phyloP scores from a whole-genome alignment of 2,797 vertebrate genomes.

The Odontamblyopus rebecca region DNA sequence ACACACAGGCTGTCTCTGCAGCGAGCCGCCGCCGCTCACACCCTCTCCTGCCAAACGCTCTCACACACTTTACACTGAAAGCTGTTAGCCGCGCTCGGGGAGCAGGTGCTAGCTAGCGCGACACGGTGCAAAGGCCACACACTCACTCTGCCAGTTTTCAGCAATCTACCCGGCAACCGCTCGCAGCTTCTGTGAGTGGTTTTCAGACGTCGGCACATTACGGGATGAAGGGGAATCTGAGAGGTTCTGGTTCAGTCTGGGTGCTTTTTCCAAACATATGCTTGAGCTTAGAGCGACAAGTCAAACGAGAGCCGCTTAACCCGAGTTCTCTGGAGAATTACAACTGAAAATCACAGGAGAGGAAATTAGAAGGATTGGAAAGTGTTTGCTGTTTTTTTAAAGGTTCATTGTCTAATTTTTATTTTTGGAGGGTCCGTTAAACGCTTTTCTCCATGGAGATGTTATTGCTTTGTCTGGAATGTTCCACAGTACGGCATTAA shows the following conservation, averaged over 20 bases:
- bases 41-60: constrained; percentile 38
- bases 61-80: constrained; percentile 28
- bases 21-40: constrained; percentile 41
- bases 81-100: constrained; percentile 45
- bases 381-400: no score
- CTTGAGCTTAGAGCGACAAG: neutral
- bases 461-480: no score
- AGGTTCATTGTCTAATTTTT: no score
- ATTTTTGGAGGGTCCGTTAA: no score
- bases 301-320: neutral
- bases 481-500: no score
- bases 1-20: constrained; percentile 43
- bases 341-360: neutral
- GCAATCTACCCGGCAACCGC: constrained; percentile 31
- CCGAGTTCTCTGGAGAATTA: neutral
- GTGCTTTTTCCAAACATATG: neutral
- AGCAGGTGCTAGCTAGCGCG: constrained; percentile 62
- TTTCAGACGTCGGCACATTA: constrained; percentile 2
- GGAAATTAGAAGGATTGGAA: neutral
- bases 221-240: neutral
- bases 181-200: constrained; percentile 20
- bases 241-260: neutral
- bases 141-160: constrained; percentile 51
- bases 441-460: no score
- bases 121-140: constrained; percentile 38